Evolutionary conservation across 2,888 invertebrate genomes (phyloP).

Genomic region (Hofmannophila pseudospretella): DNA sequence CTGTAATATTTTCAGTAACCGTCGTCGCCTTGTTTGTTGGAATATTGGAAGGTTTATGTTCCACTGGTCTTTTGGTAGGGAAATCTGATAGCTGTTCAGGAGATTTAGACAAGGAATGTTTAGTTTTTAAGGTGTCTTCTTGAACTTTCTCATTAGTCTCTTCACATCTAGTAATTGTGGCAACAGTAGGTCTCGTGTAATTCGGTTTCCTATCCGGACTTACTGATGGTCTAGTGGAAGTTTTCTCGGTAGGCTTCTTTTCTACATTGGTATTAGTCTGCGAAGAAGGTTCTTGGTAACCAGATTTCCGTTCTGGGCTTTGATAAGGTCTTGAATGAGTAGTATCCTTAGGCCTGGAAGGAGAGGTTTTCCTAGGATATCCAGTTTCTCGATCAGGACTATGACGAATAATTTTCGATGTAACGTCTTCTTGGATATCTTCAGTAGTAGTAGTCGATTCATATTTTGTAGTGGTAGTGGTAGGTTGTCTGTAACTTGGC

Average conservation of each 20-base stretch:
- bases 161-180: slow-evolving; percentile 14
- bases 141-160: slow-evolving; percentile 5
- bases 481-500: slow-evolving; percentile 49
- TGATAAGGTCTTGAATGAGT: slow-evolving; percentile 27
- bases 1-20: slow-evolving; percentile 29
- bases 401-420: not conserved
- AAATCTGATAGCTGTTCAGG: slow-evolving; percentile 5
- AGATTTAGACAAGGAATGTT: slow-evolving; percentile 8
- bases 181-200: slow-evolving; percentile 47
- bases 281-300: not conserved
- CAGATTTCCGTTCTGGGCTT: slow-evolving; percentile 22
- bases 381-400: slow-evolving; percentile 14
- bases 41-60: slow-evolving; percentile 11
- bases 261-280: slow-evolving; percentile 22
- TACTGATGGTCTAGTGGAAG: slow-evolving; percentile 13
- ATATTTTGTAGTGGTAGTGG: slow-evolving; percentile 21
- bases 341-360: not conserved
- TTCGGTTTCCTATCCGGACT: slow-evolving; percentile 41
- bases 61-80: too few species aligned
- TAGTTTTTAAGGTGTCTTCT: slow-evolving; percentile 5
- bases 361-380: not conserved
- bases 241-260: slow-evolving; percentile 16
- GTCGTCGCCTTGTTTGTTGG: slow-evolving; percentile 29
- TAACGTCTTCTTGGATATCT: not conserved
- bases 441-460: not conserved